Evolutionary conservation across 2,888 invertebrate species (phyloP).

Genomic region (Cremastobaeus sp.): DNA sequence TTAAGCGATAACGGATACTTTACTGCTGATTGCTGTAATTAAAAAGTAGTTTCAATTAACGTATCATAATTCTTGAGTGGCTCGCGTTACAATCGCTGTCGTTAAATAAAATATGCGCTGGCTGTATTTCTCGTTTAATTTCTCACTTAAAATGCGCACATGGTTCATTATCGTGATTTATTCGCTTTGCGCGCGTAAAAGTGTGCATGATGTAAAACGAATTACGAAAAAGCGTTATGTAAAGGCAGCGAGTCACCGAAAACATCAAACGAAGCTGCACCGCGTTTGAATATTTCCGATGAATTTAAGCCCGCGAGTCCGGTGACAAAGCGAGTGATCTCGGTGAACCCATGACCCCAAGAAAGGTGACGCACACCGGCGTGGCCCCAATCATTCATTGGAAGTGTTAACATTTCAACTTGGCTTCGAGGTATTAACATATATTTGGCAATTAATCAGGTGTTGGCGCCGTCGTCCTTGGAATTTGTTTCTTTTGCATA

Average conservation of each 20-base stretch:
- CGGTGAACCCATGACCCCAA: too few species aligned
- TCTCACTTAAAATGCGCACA: constrained; percentile 1
- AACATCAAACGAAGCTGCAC: too few species aligned
- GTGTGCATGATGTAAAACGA: background rate
- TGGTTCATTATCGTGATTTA: constrained; percentile 7
- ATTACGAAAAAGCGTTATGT: background rate
- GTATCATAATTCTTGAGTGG: too few species aligned
- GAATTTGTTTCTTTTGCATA: constrained; percentile 94
- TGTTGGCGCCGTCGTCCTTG: constrained; percentile 87
- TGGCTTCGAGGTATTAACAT: constrained; percentile 1
- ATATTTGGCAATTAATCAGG: constrained; percentile 77
- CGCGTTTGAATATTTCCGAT: too few species aligned
- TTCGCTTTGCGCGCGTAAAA: constrained; percentile 2
- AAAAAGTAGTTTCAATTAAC: too few species aligned
- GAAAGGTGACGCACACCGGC: too few species aligned
- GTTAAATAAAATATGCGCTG: background rate
- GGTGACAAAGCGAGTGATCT: too few species aligned
- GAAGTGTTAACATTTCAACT: too few species aligned
- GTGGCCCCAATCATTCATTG: too few species aligned
- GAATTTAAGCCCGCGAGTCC: too few species aligned
- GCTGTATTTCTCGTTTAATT: background rate
- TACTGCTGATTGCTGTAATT: too few species aligned
- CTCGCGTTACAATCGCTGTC: background rate
- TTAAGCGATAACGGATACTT: too few species aligned
- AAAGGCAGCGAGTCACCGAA: background rate